These are phyloP conservation scores for Pogonophryne albipinna DNA, from an alignment of 2,797 vertebrate species.

Conservation along the genomic window DNA sequence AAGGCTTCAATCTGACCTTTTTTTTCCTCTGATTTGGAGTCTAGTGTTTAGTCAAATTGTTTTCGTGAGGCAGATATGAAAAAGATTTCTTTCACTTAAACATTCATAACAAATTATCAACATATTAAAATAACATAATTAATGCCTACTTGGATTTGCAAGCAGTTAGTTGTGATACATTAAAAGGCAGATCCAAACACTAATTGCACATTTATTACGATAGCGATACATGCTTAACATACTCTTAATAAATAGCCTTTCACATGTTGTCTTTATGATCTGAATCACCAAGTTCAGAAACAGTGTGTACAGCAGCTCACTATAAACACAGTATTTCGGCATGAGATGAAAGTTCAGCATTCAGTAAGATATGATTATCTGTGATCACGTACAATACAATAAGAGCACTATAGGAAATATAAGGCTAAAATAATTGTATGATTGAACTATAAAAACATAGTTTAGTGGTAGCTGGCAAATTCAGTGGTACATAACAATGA, in stretches of 20 bases:
- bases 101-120: neutral
- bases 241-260: neutral
- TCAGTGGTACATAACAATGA: slow-evolving; percentile 1
- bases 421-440: neutral
- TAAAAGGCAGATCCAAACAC: neutral
- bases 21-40: neutral
- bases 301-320: neutral
- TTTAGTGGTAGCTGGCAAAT: neutral
- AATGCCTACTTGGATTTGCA: slow-evolving; percentile 34
- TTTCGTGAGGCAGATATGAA: neutral
- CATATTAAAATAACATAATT: slow-evolving; percentile 21
- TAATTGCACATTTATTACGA: neutral
- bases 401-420: neutral
- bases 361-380: neutral
- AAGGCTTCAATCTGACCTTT: neutral
- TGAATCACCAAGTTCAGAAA: neutral
- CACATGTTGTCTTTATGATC: neutral
- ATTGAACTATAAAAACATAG: neutral
- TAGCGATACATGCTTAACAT: neutral
- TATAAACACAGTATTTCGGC: neutral
- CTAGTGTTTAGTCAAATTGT: neutral
- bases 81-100: slow-evolving; percentile 4
- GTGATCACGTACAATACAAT: neutral
- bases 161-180: slow-evolving; percentile 1
- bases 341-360: neutral